phyloP scores from a whole-genome alignment of 2,113 vertebrate genomes.

The Microcebus griseorufus region DNA sequence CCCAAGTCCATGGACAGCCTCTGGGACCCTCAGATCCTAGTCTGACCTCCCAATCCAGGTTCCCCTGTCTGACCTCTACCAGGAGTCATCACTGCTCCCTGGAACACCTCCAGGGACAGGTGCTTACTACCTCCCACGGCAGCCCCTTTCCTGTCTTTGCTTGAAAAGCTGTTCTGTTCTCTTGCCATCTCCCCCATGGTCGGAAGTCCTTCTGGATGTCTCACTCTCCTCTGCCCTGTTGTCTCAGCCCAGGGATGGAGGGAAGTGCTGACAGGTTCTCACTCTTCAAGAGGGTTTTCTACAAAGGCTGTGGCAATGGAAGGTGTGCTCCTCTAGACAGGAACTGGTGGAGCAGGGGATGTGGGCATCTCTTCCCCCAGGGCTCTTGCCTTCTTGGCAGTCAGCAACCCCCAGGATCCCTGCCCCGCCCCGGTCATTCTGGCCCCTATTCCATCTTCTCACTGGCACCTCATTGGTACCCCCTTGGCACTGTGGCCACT shows the following conservation, averaged over 20 bases:
- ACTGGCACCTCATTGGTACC: neutral
- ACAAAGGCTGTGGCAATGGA: neutral
- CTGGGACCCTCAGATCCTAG: neutral
- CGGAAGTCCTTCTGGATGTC: slow-evolving; percentile 28
- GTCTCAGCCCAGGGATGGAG: neutral
- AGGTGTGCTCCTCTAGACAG: neutral
- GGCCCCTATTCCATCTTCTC: neutral
- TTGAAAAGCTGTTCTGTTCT: neutral
- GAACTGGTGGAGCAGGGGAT: neutral
- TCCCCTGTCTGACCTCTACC: neutral
- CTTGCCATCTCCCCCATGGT: neutral
- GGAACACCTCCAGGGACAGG: neutral
- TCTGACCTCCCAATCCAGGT: neutral
- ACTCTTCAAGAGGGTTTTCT: neutral
- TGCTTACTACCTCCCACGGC: neutral
- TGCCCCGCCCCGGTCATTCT: neutral
- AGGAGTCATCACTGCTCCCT: neutral
- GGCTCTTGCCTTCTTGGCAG: neutral
- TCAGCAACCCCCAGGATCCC: neutral
- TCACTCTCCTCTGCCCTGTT: neutral
- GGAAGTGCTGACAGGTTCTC: neutral
- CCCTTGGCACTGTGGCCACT: neutral
- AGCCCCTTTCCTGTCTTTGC: neutral
- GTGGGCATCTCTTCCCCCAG: neutral
- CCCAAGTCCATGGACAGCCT: neutral